These are phyloP conservation scores for Hypsopygia costalis DNA, from an alignment of 2,888 invertebrate species.

Conservation along the genomic window DNA sequence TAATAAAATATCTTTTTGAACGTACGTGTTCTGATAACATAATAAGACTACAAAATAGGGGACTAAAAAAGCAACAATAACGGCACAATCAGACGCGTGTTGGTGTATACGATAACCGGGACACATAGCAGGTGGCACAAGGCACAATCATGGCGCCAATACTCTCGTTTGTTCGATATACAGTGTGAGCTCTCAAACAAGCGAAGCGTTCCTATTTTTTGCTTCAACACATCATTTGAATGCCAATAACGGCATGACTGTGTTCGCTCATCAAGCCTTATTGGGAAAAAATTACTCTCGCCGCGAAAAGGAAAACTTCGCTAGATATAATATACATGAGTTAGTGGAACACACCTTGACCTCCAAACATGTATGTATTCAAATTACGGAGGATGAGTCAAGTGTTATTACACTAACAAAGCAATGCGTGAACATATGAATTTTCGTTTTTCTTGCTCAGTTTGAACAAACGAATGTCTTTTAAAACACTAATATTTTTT, in stretches of 20 bases:
- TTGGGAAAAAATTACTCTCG: conserved; percentile 59
- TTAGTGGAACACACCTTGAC: conserved; percentile 53
- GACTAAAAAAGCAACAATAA: conserved; percentile 47
- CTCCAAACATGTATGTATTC: conserved; percentile 38
- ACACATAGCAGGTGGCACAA: conserved; percentile 48
- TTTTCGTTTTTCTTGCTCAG: neutral
- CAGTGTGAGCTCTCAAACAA: conserved; percentile 45
- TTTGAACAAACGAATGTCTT: neutral
- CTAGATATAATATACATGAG: conserved; percentile 39
- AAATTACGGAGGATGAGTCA: conserved; percentile 31
- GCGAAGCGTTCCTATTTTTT: conserved; percentile 58
- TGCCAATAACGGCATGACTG: conserved; percentile 58
- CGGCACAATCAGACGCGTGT: conserved; percentile 45
- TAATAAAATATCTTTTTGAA: conserved; percentile 28
- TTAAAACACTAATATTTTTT: too few relatives aligned
- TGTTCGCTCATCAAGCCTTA: conserved; percentile 52
- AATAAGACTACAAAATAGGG: conserved; percentile 36
- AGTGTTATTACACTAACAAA: conserved; percentile 25
- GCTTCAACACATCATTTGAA: conserved; percentile 56
- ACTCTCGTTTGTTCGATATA: conserved; percentile 57
- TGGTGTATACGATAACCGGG: conserved; percentile 36
- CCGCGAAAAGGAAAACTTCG: conserved; percentile 59
- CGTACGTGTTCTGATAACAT: conserved; percentile 29
- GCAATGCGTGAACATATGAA: conserved; percentile 6
- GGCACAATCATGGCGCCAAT: conserved; percentile 44